Percentiles rank a stretch among this genome's conserved stretches.
Conservation (phyloP, 2,797 vertebrate species). For the Limnodromus scolopaceus region DNA sequence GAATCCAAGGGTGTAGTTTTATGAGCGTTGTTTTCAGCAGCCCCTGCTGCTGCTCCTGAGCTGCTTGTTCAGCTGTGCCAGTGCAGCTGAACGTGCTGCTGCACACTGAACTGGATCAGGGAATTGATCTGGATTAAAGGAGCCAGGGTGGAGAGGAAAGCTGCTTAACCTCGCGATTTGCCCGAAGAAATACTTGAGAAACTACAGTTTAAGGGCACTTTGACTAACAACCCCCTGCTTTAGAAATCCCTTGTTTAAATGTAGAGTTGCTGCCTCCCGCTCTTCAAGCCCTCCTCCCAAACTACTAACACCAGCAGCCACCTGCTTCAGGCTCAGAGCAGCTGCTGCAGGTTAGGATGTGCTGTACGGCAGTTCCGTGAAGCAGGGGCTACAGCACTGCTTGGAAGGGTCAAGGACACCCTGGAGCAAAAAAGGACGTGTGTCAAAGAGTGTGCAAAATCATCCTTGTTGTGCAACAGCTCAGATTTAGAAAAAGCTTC, state of each 20-base stretch:
- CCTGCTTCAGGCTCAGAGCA: not conserved
- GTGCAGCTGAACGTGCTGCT: not conserved
- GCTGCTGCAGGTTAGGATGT: constrained; percentile 10
- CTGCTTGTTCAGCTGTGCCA: not conserved
- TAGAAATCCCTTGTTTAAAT: constrained; percentile 10
- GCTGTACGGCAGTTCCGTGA: accelerated
- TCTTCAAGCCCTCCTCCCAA: not conserved
- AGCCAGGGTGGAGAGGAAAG: constrained; percentile 44
- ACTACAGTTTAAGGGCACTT: constrained; percentile 36
- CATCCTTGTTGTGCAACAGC: not conserved
- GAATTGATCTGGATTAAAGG: constrained; percentile 55
- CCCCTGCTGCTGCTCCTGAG: not conserved
- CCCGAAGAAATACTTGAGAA: constrained; percentile 42
- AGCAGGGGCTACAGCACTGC: accelerated
- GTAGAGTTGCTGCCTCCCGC: not conserved
- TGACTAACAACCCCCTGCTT: not conserved
- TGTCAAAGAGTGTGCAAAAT: not conserved
- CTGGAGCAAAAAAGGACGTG: not conserved
- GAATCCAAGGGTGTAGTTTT: not conserved
- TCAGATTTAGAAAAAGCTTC: not conserved
- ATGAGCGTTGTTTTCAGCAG: not conserved
- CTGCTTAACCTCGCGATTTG: constrained; percentile 9
- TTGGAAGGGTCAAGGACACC: not conserved
- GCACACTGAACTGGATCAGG: constrained; percentile 24
- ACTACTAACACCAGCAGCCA: not conserved